Percentiles rank a stretch among this genome's conserved stretches.
Conservation (phyloP, 2,113 vertebrate species). For the Aythya baeri region DNA sequence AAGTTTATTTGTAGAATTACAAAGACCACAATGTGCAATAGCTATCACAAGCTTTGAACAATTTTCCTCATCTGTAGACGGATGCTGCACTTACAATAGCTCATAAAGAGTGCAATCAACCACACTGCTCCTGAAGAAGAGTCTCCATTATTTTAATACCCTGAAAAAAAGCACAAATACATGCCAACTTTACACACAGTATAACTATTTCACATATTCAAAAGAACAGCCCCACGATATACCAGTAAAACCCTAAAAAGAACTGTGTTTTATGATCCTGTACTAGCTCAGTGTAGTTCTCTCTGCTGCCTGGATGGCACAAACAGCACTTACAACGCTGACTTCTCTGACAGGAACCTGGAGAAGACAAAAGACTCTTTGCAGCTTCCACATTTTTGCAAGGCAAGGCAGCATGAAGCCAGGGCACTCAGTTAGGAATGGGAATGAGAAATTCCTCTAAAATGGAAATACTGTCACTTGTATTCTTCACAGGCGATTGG, state of each 20-base stretch:
- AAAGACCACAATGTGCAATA: neutral
- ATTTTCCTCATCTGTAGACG: neutral
- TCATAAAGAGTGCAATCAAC: slow-evolving; percentile 44
- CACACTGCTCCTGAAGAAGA: slow-evolving; percentile 76
- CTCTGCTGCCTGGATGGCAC: neutral
- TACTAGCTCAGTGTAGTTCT: neutral
- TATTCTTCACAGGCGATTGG: neutral
- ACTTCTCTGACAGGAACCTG: neutral
- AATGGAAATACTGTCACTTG: accelerated
- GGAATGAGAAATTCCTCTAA: too few species aligned
- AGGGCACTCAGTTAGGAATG: neutral
- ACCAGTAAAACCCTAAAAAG: neutral
- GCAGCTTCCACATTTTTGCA: neutral
- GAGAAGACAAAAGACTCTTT: neutral
- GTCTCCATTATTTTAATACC: slow-evolving; percentile 77
- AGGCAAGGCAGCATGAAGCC: neutral
- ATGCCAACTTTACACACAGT: neutral
- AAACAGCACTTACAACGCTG: neutral
- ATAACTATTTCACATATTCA: neutral
- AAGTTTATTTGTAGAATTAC: neutral
- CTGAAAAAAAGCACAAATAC: slow-evolving; percentile 52
- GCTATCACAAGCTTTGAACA: neutral
- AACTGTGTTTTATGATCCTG: neutral
- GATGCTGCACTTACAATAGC: slow-evolving; percentile 32
- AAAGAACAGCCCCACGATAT: neutral